A percentile compares a stretch with the other conserved stretches of the same genome.
phyloP scores from a whole-genome alignment of 1,140 invertebrate genomes.

The Zaprionus kolodkinae region DNA sequence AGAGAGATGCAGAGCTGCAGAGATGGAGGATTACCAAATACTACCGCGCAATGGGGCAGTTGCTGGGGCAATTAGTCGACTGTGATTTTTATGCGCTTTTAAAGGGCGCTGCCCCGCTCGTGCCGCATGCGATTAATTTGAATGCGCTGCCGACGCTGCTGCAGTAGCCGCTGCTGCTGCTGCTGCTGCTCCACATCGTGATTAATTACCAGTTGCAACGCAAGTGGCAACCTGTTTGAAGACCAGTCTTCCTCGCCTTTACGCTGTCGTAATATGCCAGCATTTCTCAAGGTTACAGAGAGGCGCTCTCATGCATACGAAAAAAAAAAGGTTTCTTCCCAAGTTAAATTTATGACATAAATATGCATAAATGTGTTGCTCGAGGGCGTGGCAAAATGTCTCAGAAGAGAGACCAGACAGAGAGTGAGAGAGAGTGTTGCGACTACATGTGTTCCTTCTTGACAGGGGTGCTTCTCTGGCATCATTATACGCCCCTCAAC shows the following conservation, averaged over 20 bases:
- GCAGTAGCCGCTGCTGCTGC: neutral
- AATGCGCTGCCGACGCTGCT: conserved; percentile 26
- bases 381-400: conserved; percentile 55
- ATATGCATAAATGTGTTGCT: conserved; percentile 78
- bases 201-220: conserved; percentile 55
- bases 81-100: conserved; percentile 58
- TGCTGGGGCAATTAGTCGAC: conserved; percentile 49
- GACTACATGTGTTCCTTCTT: conserved; percentile 65
- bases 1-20: no score
- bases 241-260: conserved; percentile 18
- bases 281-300: conserved; percentile 68
- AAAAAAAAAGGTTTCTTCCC: conserved; percentile 36
- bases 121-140: conserved; percentile 54
- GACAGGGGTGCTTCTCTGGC: conserved; percentile 28
- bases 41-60: neutral
- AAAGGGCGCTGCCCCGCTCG: conserved; percentile 44
- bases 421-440: conserved; percentile 55
- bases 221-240: conserved; percentile 62
- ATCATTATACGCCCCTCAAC: conserved; percentile 77
- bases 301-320: conserved; percentile 73
- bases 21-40: no score
- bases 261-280: conserved; percentile 25
- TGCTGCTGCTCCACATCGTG: conserved; percentile 46
- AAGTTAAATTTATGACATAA: conserved; percentile 76
- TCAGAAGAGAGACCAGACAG: neutral